These are phyloP conservation scores for human (Homo sapiens) DNA, from an alignment of 2,113 vertebrate species.

Conservation along the genomic window DNA sequence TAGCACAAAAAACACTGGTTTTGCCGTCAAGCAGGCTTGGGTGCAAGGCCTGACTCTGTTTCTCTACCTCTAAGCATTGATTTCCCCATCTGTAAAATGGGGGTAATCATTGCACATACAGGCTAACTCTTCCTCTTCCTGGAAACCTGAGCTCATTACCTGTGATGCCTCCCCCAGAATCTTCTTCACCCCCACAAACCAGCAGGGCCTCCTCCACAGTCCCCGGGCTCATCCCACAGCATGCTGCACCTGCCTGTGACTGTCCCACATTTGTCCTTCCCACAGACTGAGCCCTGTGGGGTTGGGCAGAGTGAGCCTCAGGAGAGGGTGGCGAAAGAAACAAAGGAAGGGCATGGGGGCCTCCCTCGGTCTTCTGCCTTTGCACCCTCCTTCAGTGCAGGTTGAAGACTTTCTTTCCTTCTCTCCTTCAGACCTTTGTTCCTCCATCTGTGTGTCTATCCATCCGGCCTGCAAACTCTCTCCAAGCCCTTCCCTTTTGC, in stretches of 20 bases:
- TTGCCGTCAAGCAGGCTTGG: slow-evolving; percentile 18
- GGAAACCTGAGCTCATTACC: not conserved
- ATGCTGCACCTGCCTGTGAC: not conserved
- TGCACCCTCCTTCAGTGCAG: not conserved
- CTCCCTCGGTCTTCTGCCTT: not conserved
- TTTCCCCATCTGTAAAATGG: slow-evolving; percentile 61
- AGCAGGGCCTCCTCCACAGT: not conserved
- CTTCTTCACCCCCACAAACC: not conserved
- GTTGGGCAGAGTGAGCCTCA: not conserved
- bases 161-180: not conserved
- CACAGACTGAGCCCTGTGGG: not conserved
- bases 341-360: not conserved
- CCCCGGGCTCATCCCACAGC: not conserved
- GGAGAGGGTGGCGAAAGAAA: not conserved
- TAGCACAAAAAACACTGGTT: slow-evolving; percentile 53
- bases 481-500: not conserved
- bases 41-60: not conserved
- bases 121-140: not conserved
- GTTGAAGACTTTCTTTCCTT: not conserved
- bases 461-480: not conserved
- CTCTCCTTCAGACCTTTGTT: not conserved
- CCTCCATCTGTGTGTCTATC: not conserved
- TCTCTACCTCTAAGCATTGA: not conserved
- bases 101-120: not conserved
- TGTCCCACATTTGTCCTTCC: not conserved